Evolutionary conservation across 2,888 invertebrate species (phyloP), one percentile per base, ranked within the genome.

Genomic region (Sesia apiformis): DNA sequence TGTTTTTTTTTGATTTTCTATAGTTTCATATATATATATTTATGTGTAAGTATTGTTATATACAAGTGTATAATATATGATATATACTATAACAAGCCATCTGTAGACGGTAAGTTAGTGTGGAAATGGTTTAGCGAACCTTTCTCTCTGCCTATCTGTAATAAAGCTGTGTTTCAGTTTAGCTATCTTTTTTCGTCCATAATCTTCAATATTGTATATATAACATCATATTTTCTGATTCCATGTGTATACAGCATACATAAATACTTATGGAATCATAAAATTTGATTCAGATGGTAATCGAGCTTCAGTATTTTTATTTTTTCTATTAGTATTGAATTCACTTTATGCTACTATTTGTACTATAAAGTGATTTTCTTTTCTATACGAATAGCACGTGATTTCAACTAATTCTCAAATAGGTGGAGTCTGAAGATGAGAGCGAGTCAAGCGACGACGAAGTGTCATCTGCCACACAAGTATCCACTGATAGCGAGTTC

Each of bases 401-500:
- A 23, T 23, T 23, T 23, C 23, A 23, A 23, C 23, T 23, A 23
- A 2, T 23, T 23, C 23, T 23, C 23, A 8, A n/a, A 61, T 72
- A 88, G 88, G 87, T 84, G 84, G 88, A 88, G 81, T 84, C 87
- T 39, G 86, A 87, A 56, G 85, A 85, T 55, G 85, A 85, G 60
- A 92, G 93, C 64, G 92, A 93, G 67, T 92, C 94, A 58, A 92
- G 93, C 62, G 94, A 94, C 65, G 93, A 93, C 69, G 93, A 93
- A 63, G 93, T 94, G 63, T 96, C 96, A 67, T 96, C 96, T 4
- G 96, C 96, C 3, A 97, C 97, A 1, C 97, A 97, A 90, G 97
- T 97, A 66, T 96, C 96, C 52, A 97, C 97, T 0, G 97, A 97
- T 84, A 97, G 97, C 39, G 97, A 97, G 84, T 97, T 97, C 73